These are phyloP conservation scores for Dynastes grantii DNA, from an alignment of 2,888 invertebrate genomes.

Conservation along the genomic window DNA sequence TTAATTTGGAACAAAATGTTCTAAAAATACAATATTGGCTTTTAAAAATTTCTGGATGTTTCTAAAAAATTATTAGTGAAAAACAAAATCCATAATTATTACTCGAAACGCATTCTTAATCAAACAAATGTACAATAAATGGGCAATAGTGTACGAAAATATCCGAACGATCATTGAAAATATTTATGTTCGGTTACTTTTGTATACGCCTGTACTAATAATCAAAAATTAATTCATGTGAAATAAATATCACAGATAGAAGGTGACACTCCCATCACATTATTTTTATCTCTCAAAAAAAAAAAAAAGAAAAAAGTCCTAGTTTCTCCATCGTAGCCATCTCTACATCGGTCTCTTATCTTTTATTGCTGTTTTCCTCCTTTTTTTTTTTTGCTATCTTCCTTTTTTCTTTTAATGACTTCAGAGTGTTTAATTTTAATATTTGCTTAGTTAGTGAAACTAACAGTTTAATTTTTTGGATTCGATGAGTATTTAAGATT, in stretches of 20 bases:
- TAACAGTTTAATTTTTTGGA: slow-evolving; percentile 39
- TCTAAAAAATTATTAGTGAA: too few species aligned
- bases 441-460: slow-evolving; percentile 42
- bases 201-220: too few species aligned
- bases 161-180: too few species aligned
- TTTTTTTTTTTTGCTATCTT: neutral
- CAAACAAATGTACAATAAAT: neutral
- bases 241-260: neutral
- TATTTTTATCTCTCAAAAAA: neutral
- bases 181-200: too few species aligned
- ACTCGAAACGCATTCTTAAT: too few species aligned
- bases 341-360: neutral
- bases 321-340: neutral
- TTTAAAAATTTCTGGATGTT: too few species aligned
- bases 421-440: slow-evolving; percentile 33
- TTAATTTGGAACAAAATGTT: too few species aligned
- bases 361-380: neutral
- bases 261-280: neutral
- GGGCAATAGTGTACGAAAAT: neutral
- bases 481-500: slow-evolving; percentile 11
- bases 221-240: neutral
- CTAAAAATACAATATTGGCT: too few species aligned
- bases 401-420: slow-evolving; percentile 23
- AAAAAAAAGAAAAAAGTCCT: too few species aligned
- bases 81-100: too few species aligned